Evolutionary conservation across 2,797 vertebrate genomes (phyloP), one percentile per base, ranked within the genome.

Genomic region (Morus bassanus): DNA sequence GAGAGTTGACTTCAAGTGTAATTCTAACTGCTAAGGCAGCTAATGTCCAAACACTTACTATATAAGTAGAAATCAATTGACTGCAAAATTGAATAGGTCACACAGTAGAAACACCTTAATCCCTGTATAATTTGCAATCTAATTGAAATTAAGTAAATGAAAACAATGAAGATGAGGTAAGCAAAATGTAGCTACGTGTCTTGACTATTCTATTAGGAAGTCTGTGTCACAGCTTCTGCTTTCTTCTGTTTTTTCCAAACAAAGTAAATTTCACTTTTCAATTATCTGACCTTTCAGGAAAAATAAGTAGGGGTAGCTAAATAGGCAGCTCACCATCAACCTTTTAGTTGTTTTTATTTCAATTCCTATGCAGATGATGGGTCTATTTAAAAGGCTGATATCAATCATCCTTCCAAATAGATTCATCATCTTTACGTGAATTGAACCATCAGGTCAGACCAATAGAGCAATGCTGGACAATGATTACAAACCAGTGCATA

Each of bases 121-220:
- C 95, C 84, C 65, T 93, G 82, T 88, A 93, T 95, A 94, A 93
- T 96, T 96, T 96, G 91, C 92, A 91, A 94, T 95, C 94, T 96
- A 95, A 95, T 91, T 95, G 85, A 96, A 96, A 96, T 96, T 95
- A 96, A 96, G 91, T 94, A 95, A 96, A 96, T 92, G 85, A 96
- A 92, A 96, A 96, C 94, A 95, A 96, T 95, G 93, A 76, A 94
- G 93, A 94, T 94, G 94, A 94, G 79, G 94, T 96, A 96, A 95
- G 53, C 84, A 88, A 88, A 91, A 83, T 72, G 39, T 89, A 94
- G 53, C 54, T 91, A 30, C 5, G 27, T 96, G 94, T 83, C 68
- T 93, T 4, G 39, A 89, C 87, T 95, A 10, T 74, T 22, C 39
- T 80, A 81, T 89, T 77, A 77, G 21, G 35, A 78, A 92, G 19